Evolutionary conservation across 35 echinoderm and acorn worm genomes (phyloP).

Genomic region (Eucidaris tribuloides): DNA sequence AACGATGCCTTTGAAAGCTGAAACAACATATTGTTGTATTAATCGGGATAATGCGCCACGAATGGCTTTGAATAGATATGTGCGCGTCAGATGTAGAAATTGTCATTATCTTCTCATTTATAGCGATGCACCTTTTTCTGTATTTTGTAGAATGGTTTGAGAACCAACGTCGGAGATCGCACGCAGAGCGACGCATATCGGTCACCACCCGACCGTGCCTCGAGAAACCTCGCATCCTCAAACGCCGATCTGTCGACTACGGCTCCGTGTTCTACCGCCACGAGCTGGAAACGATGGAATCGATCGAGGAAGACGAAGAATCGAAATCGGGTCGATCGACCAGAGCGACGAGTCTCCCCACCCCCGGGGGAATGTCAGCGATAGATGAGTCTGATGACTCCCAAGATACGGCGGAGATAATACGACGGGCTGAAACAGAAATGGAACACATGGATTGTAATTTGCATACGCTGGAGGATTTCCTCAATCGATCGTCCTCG

Average conservation of each 20-base stretch:
- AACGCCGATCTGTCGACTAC: conserved; percentile 21
- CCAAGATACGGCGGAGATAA: conserved; percentile 17
- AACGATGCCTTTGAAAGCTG: too few species aligned
- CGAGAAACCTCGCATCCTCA: conserved; percentile 9
- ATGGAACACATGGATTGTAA: conserved; percentile 53
- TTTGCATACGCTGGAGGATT: conserved; percentile 38
- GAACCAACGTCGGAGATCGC: not conserved
- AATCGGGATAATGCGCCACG: too few species aligned
- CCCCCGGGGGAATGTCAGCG: conserved; percentile 9
- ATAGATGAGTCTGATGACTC: too few species aligned
- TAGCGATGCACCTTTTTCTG: too few species aligned
- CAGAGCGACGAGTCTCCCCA: not conserved
- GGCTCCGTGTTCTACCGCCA: not conserved
- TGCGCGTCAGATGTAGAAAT: too few species aligned
- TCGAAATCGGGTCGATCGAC: not conserved
- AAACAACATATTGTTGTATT: too few species aligned
- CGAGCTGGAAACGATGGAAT: not conserved
- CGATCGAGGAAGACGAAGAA: not conserved
- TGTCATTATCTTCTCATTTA: too few species aligned
- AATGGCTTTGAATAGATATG: too few species aligned
- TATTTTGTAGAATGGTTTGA: conserved; percentile 19
- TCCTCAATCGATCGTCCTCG: too few species aligned
- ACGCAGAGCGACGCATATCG: not conserved
- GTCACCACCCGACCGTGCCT: conserved; percentile 7
- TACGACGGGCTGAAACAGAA: conserved; percentile 33